These are phyloP conservation scores for Argyrosomus japonicus DNA, from an alignment of 2,113 vertebrate genomes.

Conservation along the genomic window DNA sequence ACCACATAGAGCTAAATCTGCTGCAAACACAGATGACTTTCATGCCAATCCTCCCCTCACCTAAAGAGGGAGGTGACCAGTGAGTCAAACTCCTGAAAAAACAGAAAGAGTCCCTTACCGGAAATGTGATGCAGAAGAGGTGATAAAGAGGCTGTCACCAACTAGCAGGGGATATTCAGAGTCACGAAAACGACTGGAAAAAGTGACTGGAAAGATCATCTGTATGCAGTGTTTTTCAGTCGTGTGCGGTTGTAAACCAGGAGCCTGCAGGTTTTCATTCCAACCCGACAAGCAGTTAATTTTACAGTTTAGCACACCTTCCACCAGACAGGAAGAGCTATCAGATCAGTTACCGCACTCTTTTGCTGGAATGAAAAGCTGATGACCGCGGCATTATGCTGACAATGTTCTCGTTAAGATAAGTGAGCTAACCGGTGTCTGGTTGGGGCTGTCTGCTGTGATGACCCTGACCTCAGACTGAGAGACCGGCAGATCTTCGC, in stretches of 20 bases:
- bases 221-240: constrained; percentile 2
- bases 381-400: constrained; percentile 13
- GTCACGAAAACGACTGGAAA: constrained; percentile 41
- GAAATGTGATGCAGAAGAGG: constrained; percentile 44
- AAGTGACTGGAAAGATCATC: constrained; percentile 44
- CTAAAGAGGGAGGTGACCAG: neutral
- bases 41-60: constrained; percentile 9
- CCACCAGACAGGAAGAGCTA: neutral
- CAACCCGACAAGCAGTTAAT: neutral
- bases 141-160: constrained; percentile 31
- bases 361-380: constrained; percentile 2
- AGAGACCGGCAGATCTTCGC: constrained; percentile 50
- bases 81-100: constrained; percentile 24
- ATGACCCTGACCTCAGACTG: constrained; percentile 17
- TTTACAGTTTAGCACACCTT: constrained; percentile 18
- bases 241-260: neutral
- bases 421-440: constrained; percentile 27
- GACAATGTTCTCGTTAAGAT: constrained; percentile 27
- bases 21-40: constrained; percentile 17
- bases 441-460: neutral
- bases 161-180: constrained; percentile 34
- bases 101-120: neutral
- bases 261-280: constrained; percentile 17
- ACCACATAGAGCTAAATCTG: neutral
- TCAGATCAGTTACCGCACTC: neutral